Base-by-base conservation (phyloP, 2,888 invertebrate species). In the Steinernema scapterisci region DNA sequence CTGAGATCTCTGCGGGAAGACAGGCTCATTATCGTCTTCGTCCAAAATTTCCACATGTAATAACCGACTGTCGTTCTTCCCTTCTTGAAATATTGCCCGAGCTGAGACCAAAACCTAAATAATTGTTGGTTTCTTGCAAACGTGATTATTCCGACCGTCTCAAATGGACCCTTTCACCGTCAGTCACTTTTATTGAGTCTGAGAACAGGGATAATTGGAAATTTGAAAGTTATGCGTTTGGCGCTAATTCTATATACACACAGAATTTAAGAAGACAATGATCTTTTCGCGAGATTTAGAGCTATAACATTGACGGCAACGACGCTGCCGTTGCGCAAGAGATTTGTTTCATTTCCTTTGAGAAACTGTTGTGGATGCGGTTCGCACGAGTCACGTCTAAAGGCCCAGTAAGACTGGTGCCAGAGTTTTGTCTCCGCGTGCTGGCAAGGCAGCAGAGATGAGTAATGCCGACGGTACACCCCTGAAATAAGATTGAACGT, bases 381-480 rank as follows among this genome's bases (percentile, higher is more conserved):
- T 16, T 31, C 44, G 52, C 78, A 70, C 21, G 75, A 72, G 11
- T 70, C 52, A 70, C 76, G 81, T 51, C 80, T 79, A 3, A 85
- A 77, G 23, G 82, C 80, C 86, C 86, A 86, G 72, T 84, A 86
- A 48, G 82, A 83, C 31, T 80, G 75, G 70, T 86, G 86, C 79
- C 83, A 82, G 73, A 82, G 80, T n/a, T 85, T 81, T 23, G 86
- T 86, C 73, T 82, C 81, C 72, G 78, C 78, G 75, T 86, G 84
- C 54, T 85, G 83, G 70, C 84, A 81, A 11, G 80, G 79, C 25
- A 86, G 77, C 46, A 86, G 79, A 23, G 81, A 80, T 21, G 83
- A 82, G 78, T 86, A 86, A 73, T 79, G 81, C 19, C 85, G 83
- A 25, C 84, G 84, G 75, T 86, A 86, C 72, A 86, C 81, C 25